phyloP scores from a whole-genome alignment of 1,140 invertebrate species.

The Drosophila sproati region DNA sequence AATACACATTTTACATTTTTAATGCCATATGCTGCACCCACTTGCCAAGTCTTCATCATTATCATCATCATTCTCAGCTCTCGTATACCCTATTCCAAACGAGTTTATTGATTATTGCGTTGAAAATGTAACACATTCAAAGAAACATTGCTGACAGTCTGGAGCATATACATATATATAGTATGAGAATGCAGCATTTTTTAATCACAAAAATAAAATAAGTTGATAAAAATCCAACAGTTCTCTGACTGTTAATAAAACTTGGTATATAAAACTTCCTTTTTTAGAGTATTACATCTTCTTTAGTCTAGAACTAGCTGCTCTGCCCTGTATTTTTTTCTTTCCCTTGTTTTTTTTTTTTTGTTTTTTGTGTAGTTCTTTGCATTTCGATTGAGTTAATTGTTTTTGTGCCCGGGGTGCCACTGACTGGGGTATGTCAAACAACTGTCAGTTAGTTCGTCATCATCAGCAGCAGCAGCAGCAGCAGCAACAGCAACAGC shows the following conservation, averaged over 20 bases:
- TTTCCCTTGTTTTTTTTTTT: conserved; percentile 5
- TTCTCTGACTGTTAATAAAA: too few relatives aligned
- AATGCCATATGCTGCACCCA: conserved; percentile 75
- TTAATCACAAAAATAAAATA: too few relatives aligned
- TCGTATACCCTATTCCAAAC: background rate
- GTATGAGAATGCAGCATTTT: too few relatives aligned
- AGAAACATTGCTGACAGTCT: too few relatives aligned
- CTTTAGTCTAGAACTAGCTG: background rate
- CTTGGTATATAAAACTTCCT: too few relatives aligned
- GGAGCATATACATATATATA: too few relatives aligned
- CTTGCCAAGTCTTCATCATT: conserved; percentile 48
- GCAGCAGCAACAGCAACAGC: conserved; percentile 26
- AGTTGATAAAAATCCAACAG: too few relatives aligned
- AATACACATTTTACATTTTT: conserved; percentile 33
- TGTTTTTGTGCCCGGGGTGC: conserved; percentile 62
- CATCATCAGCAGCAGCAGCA: conserved; percentile 59
- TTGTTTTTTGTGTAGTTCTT: conserved; percentile 6
- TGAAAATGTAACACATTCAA: too few relatives aligned
- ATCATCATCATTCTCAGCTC: conserved; percentile 14
- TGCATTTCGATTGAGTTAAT: conserved; percentile 79
- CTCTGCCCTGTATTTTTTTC: background rate
- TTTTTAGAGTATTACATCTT: background rate
- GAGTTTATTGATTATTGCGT: background rate
- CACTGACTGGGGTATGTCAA: conserved; percentile 80
- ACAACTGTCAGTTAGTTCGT: conserved; percentile 80